These are phyloP conservation scores for Frieseomelitta varia DNA, from an alignment of 1,140 invertebrate species.

Conservation along the genomic window DNA sequence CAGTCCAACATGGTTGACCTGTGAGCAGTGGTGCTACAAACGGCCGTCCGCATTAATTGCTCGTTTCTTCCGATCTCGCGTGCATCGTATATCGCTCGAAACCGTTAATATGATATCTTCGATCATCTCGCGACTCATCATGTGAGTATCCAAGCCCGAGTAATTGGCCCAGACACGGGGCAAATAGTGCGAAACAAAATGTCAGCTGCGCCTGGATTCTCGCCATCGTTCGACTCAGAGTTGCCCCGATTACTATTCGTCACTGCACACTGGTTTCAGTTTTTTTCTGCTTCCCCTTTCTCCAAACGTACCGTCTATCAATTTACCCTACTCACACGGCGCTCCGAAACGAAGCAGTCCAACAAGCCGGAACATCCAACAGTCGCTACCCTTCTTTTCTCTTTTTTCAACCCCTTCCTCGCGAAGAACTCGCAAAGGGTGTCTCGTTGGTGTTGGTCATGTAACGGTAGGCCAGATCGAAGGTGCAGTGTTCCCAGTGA, in stretches of 20 bases:
- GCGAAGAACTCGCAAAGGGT: constrained; percentile 19
- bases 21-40: constrained; percentile 76
- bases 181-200: neutral
- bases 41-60: constrained; percentile 71
- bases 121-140: constrained; percentile 87
- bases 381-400: neutral
- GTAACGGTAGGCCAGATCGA: constrained; percentile 9
- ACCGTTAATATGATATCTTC: constrained; percentile 87
- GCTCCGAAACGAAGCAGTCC: neutral
- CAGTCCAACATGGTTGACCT: constrained; percentile 79
- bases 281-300: neutral
- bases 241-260: constrained; percentile 3
- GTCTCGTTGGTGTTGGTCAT: neutral
- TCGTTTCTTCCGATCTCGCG: constrained; percentile 67
- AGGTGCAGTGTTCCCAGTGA: constrained; percentile 37
- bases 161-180: neutral
- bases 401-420: neutral
- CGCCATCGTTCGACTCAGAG: constrained; percentile 53
- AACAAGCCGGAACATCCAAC: neutral
- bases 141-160: constrained; percentile 84
- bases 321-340: neutral
- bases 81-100: constrained; percentile 53
- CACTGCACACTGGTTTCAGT: constrained; percentile 16
- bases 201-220: constrained; percentile 41
- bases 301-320: neutral